A percentile compares a stretch with the other conserved stretches of the same genome.
Conservation (phyloP, 2,113 vertebrate genomes). For the Epinephelus moara region DNA sequence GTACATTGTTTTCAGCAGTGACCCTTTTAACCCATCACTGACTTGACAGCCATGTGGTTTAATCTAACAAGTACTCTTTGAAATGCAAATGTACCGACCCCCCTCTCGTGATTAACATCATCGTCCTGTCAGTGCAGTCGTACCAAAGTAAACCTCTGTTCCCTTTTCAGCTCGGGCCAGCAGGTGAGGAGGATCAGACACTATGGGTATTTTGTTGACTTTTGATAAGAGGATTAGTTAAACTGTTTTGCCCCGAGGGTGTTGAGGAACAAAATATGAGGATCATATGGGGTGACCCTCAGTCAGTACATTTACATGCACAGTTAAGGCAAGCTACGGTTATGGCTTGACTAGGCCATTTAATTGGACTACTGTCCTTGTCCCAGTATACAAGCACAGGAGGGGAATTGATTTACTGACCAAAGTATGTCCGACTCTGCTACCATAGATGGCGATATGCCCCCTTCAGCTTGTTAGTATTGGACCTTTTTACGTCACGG, state of each 20-base stretch:
- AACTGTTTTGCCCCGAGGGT: constrained; percentile 1
- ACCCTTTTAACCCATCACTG: constrained; percentile 39
- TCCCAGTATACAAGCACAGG: too few relatives aligned
- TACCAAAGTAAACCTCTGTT: neutral
- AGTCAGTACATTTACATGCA: too few relatives aligned
- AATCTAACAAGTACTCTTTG: constrained; percentile 49
- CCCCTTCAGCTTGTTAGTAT: too few relatives aligned
- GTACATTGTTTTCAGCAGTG: constrained; percentile 47
- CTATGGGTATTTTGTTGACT: constrained; percentile 16
- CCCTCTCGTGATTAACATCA: neutral
- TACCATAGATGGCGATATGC: too few relatives aligned
- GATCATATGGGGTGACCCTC: neutral
- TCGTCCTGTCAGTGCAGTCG: neutral
- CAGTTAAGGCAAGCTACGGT: too few relatives aligned
- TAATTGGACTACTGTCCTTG: too few relatives aligned
- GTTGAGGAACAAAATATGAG: neutral
- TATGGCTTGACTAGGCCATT: too few relatives aligned
- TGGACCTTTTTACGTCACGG: too few relatives aligned
- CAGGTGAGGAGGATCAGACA: neutral
- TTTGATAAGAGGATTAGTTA: neutral
- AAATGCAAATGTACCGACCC: constrained; percentile 46
- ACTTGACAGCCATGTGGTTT: constrained; percentile 31
- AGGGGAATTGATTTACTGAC: too few relatives aligned
- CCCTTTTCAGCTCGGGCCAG: neutral
- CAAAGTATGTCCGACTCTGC: too few relatives aligned